Evolutionary conservation across 1,140 invertebrate genomes (phyloP), one percentile per base, ranked within the genome.

Genomic region (Trypoxylus dichotomus): DNA sequence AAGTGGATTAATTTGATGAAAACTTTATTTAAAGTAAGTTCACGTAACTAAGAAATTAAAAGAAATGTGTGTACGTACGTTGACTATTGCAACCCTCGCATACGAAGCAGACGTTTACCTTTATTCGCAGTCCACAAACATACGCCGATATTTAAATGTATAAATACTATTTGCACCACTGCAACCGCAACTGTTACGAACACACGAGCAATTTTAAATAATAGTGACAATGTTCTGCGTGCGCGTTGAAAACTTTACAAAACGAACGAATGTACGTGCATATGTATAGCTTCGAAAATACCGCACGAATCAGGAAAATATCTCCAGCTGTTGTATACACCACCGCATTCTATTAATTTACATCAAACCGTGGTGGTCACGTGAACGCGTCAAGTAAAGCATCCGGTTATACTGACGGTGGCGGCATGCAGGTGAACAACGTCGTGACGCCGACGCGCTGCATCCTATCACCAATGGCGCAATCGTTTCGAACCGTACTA

Each of bases 401-500:
- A 63, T 63, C 60, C 60, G 60, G 60, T 63, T 63, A 11, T 63
- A 63, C 60, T 63, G 21, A 63, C 60, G 60, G 60, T 27, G 19
- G 25, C 60, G 60, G 60, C 60, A 63, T 63, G 60, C 60, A 63
- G 60, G 60, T 63, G 60, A 63, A 63, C 60, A 27, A 27, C 60
- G 60, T 63, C 60, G 19, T 19, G 60, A 63, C 60, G 60, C 60
- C 60, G 60, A 63, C 60, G 60, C 60, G 60, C 25, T 63, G 60
- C 60, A 63, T 63, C 60, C 60, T 63, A 63, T 25, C 60, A 63
- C 60, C 60, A 63, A 63, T 63, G 60, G 60, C 60, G 60, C 60
- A 63, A 63, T 3, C 10, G 60, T 63, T 25, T 63, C 25, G 13
- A 6, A 63, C 0, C 60, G 3, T n/a, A 47, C 13, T 11, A 5